These are phyloP conservation scores for Scopus umbretta DNA, from an alignment of 2,113 vertebrate genomes.

Conservation along the genomic window DNA sequence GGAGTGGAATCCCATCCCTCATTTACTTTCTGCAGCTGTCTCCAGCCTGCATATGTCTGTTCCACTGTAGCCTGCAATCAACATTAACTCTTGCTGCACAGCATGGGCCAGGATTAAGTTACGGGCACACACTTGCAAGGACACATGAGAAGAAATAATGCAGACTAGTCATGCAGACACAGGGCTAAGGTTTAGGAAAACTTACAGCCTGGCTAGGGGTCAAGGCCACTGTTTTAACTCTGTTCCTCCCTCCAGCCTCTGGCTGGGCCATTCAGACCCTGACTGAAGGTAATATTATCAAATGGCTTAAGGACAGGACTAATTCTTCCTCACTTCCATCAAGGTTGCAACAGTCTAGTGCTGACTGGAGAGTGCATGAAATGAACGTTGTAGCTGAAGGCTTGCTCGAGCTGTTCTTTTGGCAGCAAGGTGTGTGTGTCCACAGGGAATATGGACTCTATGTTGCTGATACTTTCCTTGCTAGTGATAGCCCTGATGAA, in stretches of 20 bases:
- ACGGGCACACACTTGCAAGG: neutral
- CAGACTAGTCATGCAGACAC: neutral
- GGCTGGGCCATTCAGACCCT: neutral
- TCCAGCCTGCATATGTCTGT: neutral
- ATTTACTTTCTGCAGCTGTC: constrained; percentile 32
- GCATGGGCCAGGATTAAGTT: neutral
- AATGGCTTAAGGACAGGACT: neutral
- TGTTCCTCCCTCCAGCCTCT: neutral
- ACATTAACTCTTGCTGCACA: neutral
- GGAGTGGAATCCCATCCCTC: neutral
- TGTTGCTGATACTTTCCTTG: neutral
- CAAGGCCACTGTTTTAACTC: neutral
- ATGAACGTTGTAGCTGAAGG: neutral
- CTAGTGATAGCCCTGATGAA: neutral
- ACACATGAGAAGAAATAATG: neutral
- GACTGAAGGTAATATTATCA: neutral
- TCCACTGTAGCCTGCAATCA: neutral
- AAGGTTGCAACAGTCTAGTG: neutral
- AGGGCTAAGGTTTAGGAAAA: neutral
- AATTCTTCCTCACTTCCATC: neutral
- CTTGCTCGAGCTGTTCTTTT: neutral
- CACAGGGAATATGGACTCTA: fast-evolving
- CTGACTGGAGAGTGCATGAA: neutral
- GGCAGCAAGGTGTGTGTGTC: neutral
- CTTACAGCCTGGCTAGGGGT: neutral